Conservation (phyloP, 2,797 vertebrate species). For the Danio jaintianensis region DNA sequence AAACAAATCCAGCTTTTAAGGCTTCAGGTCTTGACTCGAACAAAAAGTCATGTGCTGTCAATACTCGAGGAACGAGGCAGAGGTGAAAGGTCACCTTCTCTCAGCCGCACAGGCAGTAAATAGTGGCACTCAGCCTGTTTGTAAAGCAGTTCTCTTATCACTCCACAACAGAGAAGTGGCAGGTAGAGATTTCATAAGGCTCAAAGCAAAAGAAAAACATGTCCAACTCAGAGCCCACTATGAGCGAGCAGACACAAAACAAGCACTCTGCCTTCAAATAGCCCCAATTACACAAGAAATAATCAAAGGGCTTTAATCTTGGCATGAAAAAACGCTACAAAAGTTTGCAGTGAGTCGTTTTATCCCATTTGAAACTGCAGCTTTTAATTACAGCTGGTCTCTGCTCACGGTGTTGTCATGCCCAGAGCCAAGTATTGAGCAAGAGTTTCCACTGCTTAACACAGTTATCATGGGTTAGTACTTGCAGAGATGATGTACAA, state of each 20-base stretch:
- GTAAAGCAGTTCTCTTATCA: slow-evolving; percentile 51
- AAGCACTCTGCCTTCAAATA: slow-evolving; percentile 50
- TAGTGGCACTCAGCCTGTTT: slow-evolving; percentile 46
- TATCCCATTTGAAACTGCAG: slow-evolving; percentile 48
- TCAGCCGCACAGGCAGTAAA: slow-evolving; percentile 46
- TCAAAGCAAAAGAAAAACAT: slow-evolving; percentile 29
- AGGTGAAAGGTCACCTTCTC: slow-evolving; percentile 54
- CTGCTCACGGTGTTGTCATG: slow-evolving; percentile 71
- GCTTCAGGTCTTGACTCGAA: background rate
- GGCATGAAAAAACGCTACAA: slow-evolving; percentile 60
- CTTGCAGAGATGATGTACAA: slow-evolving; percentile 70
- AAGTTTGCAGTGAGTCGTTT: slow-evolving; percentile 43
- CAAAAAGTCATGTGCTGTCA: slow-evolving; percentile 37
- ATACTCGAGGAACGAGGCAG: background rate
- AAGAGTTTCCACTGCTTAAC: slow-evolving; percentile 75
- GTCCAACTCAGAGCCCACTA: slow-evolving; percentile 29
- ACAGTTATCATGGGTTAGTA: slow-evolving; percentile 66
- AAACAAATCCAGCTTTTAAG: slow-evolving; percentile 23
- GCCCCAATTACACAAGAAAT: slow-evolving; percentile 64
- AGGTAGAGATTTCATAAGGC: slow-evolving; percentile 36
- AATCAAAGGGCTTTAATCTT: slow-evolving; percentile 79
- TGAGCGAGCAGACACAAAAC: slow-evolving; percentile 21
- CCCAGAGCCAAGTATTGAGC: slow-evolving; percentile 77
- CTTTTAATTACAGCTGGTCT: slow-evolving; percentile 51
- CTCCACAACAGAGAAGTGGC: slow-evolving; percentile 46